phyloP scores from a whole-genome alignment of 2,797 vertebrate genomes.

The Lophotriccus pileatus region DNA sequence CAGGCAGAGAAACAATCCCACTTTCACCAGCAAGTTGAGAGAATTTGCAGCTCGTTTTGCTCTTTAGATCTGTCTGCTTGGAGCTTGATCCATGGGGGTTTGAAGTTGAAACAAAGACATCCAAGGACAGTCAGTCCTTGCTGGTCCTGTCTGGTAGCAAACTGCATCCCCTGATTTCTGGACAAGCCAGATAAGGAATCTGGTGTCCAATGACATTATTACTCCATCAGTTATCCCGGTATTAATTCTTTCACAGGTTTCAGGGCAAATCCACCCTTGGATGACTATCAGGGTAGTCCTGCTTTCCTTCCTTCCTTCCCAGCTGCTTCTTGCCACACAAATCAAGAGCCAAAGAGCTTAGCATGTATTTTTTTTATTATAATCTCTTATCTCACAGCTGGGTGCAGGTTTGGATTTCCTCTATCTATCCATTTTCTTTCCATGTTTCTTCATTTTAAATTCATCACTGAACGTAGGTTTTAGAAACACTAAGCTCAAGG shows the following conservation, averaged over 20 bases:
- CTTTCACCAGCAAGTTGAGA: fast-evolving
- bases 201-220: not conserved
- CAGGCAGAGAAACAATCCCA: not conserved
- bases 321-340: not conserved
- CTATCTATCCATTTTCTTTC: not conserved
- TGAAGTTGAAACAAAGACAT: not conserved
- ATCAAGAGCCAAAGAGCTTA: not conserved
- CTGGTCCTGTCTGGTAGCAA: not conserved
- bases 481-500: not conserved
- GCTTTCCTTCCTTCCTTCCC: not conserved
- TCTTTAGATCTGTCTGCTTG: not conserved
- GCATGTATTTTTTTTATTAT: not conserved
- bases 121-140: not conserved
- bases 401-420: not conserved
- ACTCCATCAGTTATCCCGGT: not conserved
- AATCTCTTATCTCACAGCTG: not conserved
- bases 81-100: not conserved
- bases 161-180: not conserved
- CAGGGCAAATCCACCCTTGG: not conserved
- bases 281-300: not conserved
- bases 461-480: not conserved
- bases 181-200: not conserved
- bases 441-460: not conserved
- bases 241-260: not conserved
- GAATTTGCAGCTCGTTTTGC: not conserved